Evolutionary conservation across 2,113 vertebrate genomes (phyloP).

Genomic region (Aptenodytes patagonicus): DNA sequence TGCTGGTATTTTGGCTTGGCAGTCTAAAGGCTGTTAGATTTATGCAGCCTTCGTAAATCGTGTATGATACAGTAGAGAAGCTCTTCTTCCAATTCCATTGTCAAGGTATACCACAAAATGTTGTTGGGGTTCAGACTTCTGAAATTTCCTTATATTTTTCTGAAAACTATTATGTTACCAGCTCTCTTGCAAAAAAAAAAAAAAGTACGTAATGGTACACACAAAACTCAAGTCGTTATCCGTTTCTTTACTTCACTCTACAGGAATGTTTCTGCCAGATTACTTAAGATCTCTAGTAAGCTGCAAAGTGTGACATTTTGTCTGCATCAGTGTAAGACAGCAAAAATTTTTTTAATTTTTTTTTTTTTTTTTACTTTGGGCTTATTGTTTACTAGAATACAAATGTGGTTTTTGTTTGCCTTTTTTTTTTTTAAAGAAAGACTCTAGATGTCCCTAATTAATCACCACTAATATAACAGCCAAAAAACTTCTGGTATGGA

Average conservation of each 20-base stretch:
- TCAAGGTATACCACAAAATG: accelerated
- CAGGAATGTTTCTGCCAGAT: not conserved
- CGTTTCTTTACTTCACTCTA: not conserved
- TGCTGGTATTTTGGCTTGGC: not conserved
- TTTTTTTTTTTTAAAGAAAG: not conserved
- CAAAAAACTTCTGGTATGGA: not conserved
- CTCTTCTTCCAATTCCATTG: not conserved
- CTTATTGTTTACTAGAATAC: not conserved
- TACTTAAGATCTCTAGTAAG: not conserved
- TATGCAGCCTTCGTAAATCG: accelerated
- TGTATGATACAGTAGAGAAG: not conserved
- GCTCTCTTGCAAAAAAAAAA: not conserved
- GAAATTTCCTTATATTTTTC: not conserved
- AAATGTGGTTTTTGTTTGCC: not conserved
- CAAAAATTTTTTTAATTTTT: not conserved
- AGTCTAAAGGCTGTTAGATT: not conserved
- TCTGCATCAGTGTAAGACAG: not conserved
- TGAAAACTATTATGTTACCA: not conserved
- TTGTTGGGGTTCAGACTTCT: not conserved
- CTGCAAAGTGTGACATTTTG: not conserved
- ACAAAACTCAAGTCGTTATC: not conserved
- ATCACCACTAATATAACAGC: not conserved
- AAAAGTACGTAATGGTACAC: not conserved
- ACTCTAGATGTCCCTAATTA: not conserved
- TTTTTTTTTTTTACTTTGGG: not conserved